Conservation (phyloP, 2,797 vertebrate genomes). For the Centropyge bicolor region DNA sequence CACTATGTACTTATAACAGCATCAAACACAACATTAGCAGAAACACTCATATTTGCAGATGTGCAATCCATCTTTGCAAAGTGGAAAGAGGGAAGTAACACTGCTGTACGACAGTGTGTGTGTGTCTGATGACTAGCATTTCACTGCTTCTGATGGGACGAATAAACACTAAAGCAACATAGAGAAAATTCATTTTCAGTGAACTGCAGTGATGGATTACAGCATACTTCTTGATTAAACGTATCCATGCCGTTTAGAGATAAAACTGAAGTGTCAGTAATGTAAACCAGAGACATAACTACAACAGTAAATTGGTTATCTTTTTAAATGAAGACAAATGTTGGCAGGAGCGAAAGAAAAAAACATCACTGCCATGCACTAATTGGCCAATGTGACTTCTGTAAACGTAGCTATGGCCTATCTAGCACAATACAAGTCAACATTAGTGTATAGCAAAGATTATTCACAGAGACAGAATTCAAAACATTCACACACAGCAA, state of each 20-base stretch:
- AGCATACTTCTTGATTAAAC: background rate
- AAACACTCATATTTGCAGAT: slow-evolving; percentile 42
- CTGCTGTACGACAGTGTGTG: slow-evolving; percentile 15
- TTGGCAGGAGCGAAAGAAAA: slow-evolving; percentile 5
- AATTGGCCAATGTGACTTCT: slow-evolving; percentile 23
- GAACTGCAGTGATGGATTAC: slow-evolving; percentile 31
- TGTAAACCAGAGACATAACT: slow-evolving; percentile 2
- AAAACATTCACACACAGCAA: slow-evolving; percentile 31
- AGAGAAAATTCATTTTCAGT: slow-evolving; percentile 6
- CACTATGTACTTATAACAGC: slow-evolving; percentile 34
- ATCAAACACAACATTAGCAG: slow-evolving; percentile 53
- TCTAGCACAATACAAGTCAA: background rate
- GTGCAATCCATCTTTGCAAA: slow-evolving; percentile 46
- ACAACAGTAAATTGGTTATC: background rate
- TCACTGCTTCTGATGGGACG: background rate
- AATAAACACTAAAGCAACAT: slow-evolving; percentile 6
- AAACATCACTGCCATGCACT: background rate
- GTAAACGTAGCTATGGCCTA: background rate
- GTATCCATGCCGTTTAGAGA: slow-evolving; percentile 26
- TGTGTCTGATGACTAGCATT: slow-evolving; percentile 10
- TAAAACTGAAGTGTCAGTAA: slow-evolving; percentile 27
- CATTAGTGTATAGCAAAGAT: slow-evolving; percentile 15
- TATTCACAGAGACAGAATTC: slow-evolving; percentile 1
- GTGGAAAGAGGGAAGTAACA: slow-evolving; percentile 17
- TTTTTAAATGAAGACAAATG: slow-evolving; percentile 23